phyloP scores from a whole-genome alignment of 2,113 vertebrate genomes.

The Oncorhynchus tshawytscha region DNA sequence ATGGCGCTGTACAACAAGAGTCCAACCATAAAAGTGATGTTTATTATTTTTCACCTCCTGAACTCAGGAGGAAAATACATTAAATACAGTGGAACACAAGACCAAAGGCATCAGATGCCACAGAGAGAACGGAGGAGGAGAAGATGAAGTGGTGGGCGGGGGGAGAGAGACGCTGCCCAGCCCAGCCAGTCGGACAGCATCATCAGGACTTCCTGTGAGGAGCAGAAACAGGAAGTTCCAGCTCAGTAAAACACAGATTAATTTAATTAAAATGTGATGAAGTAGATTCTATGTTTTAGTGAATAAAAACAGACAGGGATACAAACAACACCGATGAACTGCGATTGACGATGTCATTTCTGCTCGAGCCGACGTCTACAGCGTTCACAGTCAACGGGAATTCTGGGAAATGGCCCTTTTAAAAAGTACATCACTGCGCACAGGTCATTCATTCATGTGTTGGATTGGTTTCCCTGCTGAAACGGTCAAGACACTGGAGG shows the following conservation, averaged over 20 bases:
- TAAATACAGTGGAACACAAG: conserved; percentile 70
- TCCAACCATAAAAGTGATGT: neutral
- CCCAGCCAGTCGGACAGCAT: conserved; percentile 6
- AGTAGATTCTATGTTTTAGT: neutral
- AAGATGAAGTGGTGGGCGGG: neutral
- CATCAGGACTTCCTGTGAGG: conserved; percentile 38
- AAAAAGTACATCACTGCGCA: too few species aligned
- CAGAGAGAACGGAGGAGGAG: conserved; percentile 13
- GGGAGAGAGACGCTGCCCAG: neutral
- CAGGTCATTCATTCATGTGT: too few species aligned
- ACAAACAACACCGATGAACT: too few species aligned
- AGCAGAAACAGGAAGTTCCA: neutral
- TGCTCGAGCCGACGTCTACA: too few species aligned
- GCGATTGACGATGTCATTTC: too few species aligned
- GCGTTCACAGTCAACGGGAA: too few species aligned
- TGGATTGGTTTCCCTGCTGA: too few species aligned
- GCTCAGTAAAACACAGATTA: neutral
- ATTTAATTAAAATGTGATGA: neutral
- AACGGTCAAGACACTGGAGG: too few species aligned
- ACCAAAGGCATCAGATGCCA: conserved; percentile 44
- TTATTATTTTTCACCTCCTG: conserved; percentile 3
- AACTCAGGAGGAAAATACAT: conserved; percentile 37
- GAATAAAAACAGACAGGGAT: neutral
- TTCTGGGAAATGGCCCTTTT: too few species aligned
- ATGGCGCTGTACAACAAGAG: conserved; percentile 16